Base-by-base conservation (phyloP, 2,888 invertebrate genomes). In the Salticus scenicus region DNA sequence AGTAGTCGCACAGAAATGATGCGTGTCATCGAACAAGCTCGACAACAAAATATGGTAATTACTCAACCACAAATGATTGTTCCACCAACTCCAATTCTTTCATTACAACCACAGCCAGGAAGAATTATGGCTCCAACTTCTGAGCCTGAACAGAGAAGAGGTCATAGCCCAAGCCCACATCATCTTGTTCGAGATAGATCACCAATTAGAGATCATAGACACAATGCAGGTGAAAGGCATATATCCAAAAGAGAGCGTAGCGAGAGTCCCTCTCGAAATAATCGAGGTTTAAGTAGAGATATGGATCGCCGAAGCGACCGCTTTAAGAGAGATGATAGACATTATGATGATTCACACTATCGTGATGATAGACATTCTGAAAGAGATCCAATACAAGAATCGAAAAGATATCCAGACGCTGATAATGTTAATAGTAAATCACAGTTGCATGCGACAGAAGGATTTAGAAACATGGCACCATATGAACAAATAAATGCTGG, bases 1-100 rank as follows among this genome's bases (percentile, higher is more conserved):
- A 98, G 98, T 90, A 98, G 98, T 0, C 95, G 97, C 41, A 95
- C 96, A 7, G 98, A 98, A 92, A 98, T 98, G 99, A 98, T 98
- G 92, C 96, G 96, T 90, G 98, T 99, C 14, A 99, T 99, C 89
- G 97, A 98, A 91, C 94, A 95, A 20, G 98, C 98, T 0, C 94
- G 98, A 41, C 88, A 83, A 63, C 88, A 88, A 69, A 88, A 82
- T 42, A 5, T 88, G 4, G 84, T 73, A 2, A 8, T 41, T 8
- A 17, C 17, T 10, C 30, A 47, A 51, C 76, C 37, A 12, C 31
- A n/a, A 14, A 41, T 41, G 20, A 42, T 51, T 1, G 12, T 20
- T 14, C 30, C 66, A 0, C 67, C 20, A 70, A 12, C 42, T 14
- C 27, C 70, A n/a, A n/a, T 73, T 12, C 17, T 78, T 0, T 27